phyloP scores from a whole-genome alignment of 2,797 vertebrate species.

The Sebastes minor region DNA sequence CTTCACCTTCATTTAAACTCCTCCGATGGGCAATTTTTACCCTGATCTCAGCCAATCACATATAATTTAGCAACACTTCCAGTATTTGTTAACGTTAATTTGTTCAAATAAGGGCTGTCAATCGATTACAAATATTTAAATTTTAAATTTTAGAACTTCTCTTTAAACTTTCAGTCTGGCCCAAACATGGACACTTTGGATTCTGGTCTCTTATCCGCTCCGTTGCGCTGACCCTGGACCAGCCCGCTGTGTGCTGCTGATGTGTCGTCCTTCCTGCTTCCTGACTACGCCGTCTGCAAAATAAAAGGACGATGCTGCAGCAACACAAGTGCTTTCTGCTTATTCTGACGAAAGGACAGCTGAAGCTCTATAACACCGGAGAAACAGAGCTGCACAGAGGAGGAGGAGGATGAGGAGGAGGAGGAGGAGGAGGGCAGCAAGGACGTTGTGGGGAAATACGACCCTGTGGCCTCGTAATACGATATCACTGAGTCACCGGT shows the following conservation, averaged over 20 bases:
- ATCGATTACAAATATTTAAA: neutral
- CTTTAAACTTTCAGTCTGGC: neutral
- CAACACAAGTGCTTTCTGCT: slow-evolving; percentile 20
- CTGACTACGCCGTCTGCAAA: slow-evolving; percentile 24
- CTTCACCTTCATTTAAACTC: slow-evolving; percentile 39
- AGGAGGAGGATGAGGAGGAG: neutral
- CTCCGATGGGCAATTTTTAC: neutral
- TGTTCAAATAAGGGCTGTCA: too few relatives aligned
- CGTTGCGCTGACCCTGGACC: slow-evolving; percentile 16
- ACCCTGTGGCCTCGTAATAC: slow-evolving; percentile 20
- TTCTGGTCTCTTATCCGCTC: neutral
- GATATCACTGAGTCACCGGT: slow-evolving; percentile 30
- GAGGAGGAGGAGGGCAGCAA: slow-evolving; percentile 11
- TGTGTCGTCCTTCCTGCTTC: slow-evolving; percentile 6
- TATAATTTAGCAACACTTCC: neutral
- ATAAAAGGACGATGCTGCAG: slow-evolving; percentile 39
- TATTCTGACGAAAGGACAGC: slow-evolving; percentile 33
- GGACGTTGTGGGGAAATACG: slow-evolving; percentile 34
- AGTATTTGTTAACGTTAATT: neutral
- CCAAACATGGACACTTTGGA: neutral
- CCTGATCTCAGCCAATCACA: slow-evolving; percentile 1
- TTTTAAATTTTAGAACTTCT: neutral
- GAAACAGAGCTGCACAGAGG: slow-evolving; percentile 1
- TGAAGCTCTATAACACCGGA: slow-evolving; percentile 26
- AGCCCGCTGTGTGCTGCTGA: slow-evolving; percentile 5